Evolutionary conservation across 2,113 vertebrate genomes (phyloP).

Genomic region (Phocoena phocoena): DNA sequence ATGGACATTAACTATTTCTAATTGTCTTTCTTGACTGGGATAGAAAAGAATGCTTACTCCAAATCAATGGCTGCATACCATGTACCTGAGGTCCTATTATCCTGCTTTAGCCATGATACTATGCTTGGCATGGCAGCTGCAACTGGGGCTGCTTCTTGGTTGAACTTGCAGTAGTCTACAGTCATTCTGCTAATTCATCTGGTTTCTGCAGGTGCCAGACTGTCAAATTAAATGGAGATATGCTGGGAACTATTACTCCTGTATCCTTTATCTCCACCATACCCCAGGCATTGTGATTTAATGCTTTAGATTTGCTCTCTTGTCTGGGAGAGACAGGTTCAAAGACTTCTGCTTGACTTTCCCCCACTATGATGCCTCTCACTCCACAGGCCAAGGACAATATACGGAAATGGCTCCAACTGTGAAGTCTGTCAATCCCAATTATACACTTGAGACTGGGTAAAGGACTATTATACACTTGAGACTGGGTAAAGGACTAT

Average conservation of each 20-base stretch:
- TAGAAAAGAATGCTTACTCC: not conserved
- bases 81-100: not conserved
- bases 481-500: not conserved
- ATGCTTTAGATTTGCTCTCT: not conserved
- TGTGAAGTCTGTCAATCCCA: not conserved
- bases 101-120: not conserved
- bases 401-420: not conserved
- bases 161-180: not conserved
- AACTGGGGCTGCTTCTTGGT: not conserved
- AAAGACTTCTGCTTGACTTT: not conserved
- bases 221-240: not conserved
- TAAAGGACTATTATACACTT: not conserved
- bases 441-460: not conserved
- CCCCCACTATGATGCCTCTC: not conserved
- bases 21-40: not conserved
- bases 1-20: not conserved
- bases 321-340: not conserved
- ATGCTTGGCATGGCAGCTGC: not conserved
- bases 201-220: not conserved
- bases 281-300: not conserved
- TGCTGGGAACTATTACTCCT: not conserved
- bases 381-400: not conserved
- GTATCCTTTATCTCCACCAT: not conserved
- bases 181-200: not conserved
- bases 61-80: not conserved